Percentiles rank a stretch among this genome's conserved stretches.
Conservation (phyloP, 2,888 invertebrate genomes). For the Sinelater perroti region DNA sequence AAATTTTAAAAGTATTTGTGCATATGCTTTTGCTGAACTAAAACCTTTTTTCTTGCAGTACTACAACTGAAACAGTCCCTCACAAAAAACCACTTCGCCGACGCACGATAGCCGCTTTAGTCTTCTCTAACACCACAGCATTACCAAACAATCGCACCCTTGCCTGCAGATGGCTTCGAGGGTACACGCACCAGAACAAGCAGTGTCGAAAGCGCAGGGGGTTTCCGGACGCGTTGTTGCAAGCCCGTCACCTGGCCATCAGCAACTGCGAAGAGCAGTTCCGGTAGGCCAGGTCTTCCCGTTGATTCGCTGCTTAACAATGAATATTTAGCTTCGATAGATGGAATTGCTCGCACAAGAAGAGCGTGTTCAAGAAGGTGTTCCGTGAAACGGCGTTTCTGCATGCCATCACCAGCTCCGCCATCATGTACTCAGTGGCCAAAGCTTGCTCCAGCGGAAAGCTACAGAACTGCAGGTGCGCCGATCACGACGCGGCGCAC, state of each 20-base stretch:
- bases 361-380: conserved; percentile 64
- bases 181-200: conserved; percentile 69
- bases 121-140: conserved; percentile 35
- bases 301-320: neutral
- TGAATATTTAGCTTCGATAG: conserved; percentile 66
- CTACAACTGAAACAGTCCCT: neutral
- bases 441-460: conserved; percentile 76
- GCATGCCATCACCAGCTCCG: conserved; percentile 75
- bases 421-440: conserved; percentile 75
- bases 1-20: no score
- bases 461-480: conserved; percentile 69
- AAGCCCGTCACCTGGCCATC: conserved; percentile 68
- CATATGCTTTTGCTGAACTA: no score
- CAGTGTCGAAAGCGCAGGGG: conserved; percentile 70
- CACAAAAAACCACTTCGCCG: conserved; percentile 15
- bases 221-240: conserved; percentile 59
- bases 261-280: conserved; percentile 71
- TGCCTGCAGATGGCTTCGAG: conserved; percentile 67
- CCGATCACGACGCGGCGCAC: conserved; percentile 48
- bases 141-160: conserved; percentile 52
- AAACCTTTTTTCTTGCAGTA: no score
- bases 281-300: conserved; percentile 56
- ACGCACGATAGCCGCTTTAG: conserved; percentile 38
- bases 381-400: conserved; percentile 78
- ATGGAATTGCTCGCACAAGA: conserved; percentile 74